Percentiles rank a stretch among this genome's conserved stretches.
Evolutionary conservation across 2,797 vertebrate species (phyloP).

Genomic region (Rhinoraja longicauda): DNA sequence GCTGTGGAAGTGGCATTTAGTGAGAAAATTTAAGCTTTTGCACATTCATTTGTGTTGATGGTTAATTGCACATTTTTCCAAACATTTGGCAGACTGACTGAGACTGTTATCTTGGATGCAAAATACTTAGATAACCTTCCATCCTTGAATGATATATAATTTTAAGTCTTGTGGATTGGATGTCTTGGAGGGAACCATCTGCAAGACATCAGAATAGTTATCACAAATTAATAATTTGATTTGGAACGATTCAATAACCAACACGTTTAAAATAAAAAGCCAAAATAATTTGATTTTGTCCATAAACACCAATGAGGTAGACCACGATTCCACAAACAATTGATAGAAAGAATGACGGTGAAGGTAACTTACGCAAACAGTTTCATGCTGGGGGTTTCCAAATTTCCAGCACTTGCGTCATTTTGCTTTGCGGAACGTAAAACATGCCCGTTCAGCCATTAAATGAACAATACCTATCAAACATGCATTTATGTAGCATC

Average conservation of each 20-base stretch:
- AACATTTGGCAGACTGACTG: background rate
- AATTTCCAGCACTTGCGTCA: too few species aligned
- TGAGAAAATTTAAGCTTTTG: background rate
- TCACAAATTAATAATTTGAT: background rate
- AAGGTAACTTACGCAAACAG: too few species aligned
- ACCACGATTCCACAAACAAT: too few species aligned
- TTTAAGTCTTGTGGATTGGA: background rate
- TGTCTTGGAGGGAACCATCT: background rate
- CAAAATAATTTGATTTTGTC: too few species aligned
- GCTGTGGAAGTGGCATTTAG: background rate
- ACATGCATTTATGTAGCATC: too few species aligned
- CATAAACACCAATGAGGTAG: too few species aligned
- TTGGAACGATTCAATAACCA: background rate
- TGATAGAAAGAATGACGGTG: too few species aligned
- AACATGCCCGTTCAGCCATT: too few species aligned
- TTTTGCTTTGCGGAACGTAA: too few species aligned
- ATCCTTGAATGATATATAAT: background rate
- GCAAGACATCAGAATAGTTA: background rate
- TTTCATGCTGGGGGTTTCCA: too few species aligned
- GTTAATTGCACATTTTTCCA: background rate
- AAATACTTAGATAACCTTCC: background rate
- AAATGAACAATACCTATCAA: too few species aligned
- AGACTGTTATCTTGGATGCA: background rate
- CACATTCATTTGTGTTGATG: background rate
- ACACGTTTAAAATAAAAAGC: too few species aligned